Evolutionary conservation across 1,140 invertebrate genomes (phyloP).

Genomic region (Calliopsis andreniformis): DNA sequence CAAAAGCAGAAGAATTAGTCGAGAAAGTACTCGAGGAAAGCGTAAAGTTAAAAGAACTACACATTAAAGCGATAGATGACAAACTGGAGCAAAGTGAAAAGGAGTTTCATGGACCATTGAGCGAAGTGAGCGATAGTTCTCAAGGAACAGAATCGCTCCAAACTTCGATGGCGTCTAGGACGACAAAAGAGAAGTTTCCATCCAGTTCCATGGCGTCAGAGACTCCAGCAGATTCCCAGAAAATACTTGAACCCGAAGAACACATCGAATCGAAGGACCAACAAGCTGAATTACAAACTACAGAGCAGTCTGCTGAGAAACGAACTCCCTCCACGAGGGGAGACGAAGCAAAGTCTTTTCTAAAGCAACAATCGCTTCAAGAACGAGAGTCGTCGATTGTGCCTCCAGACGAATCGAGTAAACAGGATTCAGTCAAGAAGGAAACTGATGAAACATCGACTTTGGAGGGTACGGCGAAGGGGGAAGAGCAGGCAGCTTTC

Average conservation of each 20-base stretch:
- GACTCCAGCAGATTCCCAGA: slow-evolving; percentile 1
- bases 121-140: neutral
- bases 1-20: neutral
- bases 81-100: neutral
- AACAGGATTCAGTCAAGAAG: neutral
- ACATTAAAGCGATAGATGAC: slow-evolving; percentile 1
- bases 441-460: neutral
- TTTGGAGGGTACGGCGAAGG: too few species aligned
- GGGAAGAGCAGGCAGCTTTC: neutral
- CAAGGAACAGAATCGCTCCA: neutral
- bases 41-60: neutral
- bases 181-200: slow-evolving; percentile 14
- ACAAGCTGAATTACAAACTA: neutral
- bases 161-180: slow-evolving; percentile 1
- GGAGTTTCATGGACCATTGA: neutral
- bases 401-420: neutral
- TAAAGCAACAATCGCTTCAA: neutral
- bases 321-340: neutral
- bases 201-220: slow-evolving; percentile 1
- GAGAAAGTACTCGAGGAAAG: neutral
- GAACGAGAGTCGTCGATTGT: neutral
- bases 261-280: neutral
- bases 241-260: neutral
- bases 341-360: neutral
- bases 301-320: neutral